Conservation (phyloP, 2,888 invertebrate genomes). For the Chironomus tentans region DNA sequence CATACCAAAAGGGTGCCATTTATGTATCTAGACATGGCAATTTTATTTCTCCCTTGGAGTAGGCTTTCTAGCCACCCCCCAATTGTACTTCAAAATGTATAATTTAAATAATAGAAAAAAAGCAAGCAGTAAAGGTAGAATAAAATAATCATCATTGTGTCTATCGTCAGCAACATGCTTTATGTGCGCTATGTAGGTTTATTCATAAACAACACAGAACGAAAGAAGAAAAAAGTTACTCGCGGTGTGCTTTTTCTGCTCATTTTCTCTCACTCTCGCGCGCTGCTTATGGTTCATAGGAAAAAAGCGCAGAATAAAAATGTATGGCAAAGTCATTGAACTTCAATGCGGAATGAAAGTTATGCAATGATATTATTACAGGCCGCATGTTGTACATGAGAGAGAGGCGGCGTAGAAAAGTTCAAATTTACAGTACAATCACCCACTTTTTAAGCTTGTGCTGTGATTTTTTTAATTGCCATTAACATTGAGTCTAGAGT, state of each 20-base stretch:
- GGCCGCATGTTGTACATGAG: background rate
- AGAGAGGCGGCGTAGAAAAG: background rate
- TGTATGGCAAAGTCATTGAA: constrained; percentile 14
- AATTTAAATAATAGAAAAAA: background rate
- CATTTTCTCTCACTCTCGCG: background rate
- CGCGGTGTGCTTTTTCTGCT: background rate
- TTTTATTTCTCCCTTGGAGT: background rate
- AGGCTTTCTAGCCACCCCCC: background rate
- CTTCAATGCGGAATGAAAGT: constrained; percentile 28
- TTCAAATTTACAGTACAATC: constrained; percentile 11
- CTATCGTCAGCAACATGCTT: background rate
- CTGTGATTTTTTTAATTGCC: constrained; percentile 2
- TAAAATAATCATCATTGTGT: background rate
- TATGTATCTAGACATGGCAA: background rate
- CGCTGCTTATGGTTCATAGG: background rate
- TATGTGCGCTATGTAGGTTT: too few species aligned
- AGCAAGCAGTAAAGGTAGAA: background rate
- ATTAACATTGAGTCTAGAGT: background rate
- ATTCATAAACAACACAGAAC: too few species aligned
- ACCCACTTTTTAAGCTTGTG: background rate
- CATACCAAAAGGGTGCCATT: too few species aligned
- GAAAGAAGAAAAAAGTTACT: too few species aligned
- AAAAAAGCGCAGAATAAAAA: background rate
- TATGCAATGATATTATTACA: constrained; percentile 27
- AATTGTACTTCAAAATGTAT: background rate